These are phyloP conservation scores for Drosophila ezoana DNA, from an alignment of 2,888 invertebrate genomes.

Conservation along the genomic window DNA sequence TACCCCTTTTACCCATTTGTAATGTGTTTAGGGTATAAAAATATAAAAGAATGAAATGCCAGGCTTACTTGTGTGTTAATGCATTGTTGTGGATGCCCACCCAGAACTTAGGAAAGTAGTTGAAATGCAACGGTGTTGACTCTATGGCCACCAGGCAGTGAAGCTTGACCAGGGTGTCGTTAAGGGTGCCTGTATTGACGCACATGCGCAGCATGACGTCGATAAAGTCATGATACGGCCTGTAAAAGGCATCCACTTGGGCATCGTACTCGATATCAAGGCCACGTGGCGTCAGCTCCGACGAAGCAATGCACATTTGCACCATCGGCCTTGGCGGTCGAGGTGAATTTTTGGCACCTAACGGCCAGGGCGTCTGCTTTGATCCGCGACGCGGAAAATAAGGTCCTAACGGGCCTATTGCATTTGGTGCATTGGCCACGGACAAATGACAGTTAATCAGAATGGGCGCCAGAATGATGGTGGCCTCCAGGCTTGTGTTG, in stretches of 20 bases:
- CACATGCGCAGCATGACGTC: slow-evolving; percentile 94
- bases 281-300: slow-evolving; percentile 88
- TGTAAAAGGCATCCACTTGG: slow-evolving; percentile 91
- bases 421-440: slow-evolving; percentile 90
- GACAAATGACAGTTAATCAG: slow-evolving; percentile 93
- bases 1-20: no score
- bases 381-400: slow-evolving; percentile 91
- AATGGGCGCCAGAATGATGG: slow-evolving; percentile 93
- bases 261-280: slow-evolving; percentile 92
- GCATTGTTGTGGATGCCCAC: slow-evolving; percentile 91
- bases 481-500: slow-evolving; percentile 85
- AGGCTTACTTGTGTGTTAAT: slow-evolving; percentile 83
- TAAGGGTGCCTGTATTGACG: slow-evolving; percentile 94
- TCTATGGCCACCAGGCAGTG: slow-evolving; percentile 96
- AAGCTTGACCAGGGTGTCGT: slow-evolving; percentile 93
- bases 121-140: slow-evolving; percentile 94
- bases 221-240: slow-evolving; percentile 95
- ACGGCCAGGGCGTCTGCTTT: slow-evolving; percentile 85
- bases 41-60: not conserved
- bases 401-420: slow-evolving; percentile 89
- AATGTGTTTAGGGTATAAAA: not conserved
- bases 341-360: slow-evolving; percentile 88
- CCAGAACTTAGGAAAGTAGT: slow-evolving; percentile 96
- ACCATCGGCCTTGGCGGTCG: slow-evolving; percentile 92
- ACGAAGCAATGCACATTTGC: slow-evolving; percentile 93